Percentiles rank a stretch among this genome's conserved stretches.
Evolutionary conservation across 2,888 invertebrate species (phyloP).

Genomic region (Rugalucina vietnamica): DNA sequence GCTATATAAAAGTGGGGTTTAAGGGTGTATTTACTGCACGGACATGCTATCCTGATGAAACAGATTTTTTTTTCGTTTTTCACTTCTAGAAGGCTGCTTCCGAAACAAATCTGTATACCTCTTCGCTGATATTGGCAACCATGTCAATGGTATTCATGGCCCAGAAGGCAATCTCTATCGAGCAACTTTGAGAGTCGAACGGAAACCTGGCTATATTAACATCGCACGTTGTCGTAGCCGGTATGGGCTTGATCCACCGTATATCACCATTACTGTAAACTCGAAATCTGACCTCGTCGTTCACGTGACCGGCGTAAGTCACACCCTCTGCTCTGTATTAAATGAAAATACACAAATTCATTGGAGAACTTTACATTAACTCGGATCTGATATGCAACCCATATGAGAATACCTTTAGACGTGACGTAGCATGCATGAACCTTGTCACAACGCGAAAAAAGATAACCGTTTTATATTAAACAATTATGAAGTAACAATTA

Average conservation of each 20-base stretch:
- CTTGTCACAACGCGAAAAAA: too few species aligned
- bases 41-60: too few species aligned
- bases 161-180: background rate
- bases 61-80: too few species aligned
- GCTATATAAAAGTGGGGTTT: too few species aligned
- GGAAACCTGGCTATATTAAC: background rate
- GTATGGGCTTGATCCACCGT: background rate
- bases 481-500: too few species aligned
- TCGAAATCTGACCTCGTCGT: background rate
- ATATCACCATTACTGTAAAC: background rate
- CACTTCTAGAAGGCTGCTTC: too few species aligned
- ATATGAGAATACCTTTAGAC: too few species aligned
- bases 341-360: background rate
- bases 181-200: background rate
- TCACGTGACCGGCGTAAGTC: background rate
- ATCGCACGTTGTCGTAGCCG: background rate
- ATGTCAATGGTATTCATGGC: background rate
- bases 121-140: background rate
- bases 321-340: background rate
- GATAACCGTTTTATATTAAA: too few species aligned
- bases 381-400: too few species aligned
- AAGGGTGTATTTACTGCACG: too few species aligned
- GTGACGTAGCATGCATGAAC: too few species aligned
- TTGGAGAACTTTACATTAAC: background rate
- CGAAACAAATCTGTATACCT: too few species aligned